These are phyloP conservation scores for Zelostemma sp. DNA, from an alignment of 1,140 invertebrate genomes.

Conservation along the genomic window DNA sequence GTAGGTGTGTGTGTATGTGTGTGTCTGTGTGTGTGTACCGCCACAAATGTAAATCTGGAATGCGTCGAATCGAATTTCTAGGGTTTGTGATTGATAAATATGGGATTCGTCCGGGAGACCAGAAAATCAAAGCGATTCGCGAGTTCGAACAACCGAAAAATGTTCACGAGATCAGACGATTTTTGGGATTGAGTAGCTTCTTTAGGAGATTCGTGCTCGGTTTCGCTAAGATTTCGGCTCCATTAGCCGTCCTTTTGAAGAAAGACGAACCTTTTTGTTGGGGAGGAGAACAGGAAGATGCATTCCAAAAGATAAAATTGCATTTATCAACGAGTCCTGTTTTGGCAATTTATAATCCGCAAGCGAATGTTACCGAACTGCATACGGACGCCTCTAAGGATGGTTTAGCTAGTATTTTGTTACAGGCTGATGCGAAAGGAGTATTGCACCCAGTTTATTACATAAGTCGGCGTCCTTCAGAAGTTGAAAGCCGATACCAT, in stretches of 20 bases:
- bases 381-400: constrained; percentile 55
- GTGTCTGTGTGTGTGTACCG: too few species aligned
- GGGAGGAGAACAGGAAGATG: constrained; percentile 1
- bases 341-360: constrained; percentile 12
- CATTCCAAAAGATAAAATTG: neutral
- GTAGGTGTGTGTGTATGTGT: too few species aligned
- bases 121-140: constrained; percentile 52
- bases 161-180: constrained; percentile 23
- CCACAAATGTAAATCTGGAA: constrained; percentile 56
- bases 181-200: constrained; percentile 38
- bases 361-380: neutral
- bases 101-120: constrained; percentile 41
- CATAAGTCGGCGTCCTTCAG: constrained; percentile 21
- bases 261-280: constrained; percentile 12
- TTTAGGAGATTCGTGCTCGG: constrained; percentile 37
- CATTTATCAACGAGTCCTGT: constrained; percentile 1
- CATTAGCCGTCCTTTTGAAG: constrained; percentile 13
- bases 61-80: constrained; percentile 49
- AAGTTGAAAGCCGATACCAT: constrained; percentile 37
- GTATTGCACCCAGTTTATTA: constrained; percentile 26
- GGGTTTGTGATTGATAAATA: constrained; percentile 51
- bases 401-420: constrained; percentile 48
- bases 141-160: constrained; percentile 33
- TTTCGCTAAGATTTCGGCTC: constrained; percentile 21
- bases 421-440: constrained; percentile 47